Evolutionary conservation across 2,113 vertebrate species (phyloP), one percentile per base, ranked within the genome.

Genomic region (Terrapene triunguis): DNA sequence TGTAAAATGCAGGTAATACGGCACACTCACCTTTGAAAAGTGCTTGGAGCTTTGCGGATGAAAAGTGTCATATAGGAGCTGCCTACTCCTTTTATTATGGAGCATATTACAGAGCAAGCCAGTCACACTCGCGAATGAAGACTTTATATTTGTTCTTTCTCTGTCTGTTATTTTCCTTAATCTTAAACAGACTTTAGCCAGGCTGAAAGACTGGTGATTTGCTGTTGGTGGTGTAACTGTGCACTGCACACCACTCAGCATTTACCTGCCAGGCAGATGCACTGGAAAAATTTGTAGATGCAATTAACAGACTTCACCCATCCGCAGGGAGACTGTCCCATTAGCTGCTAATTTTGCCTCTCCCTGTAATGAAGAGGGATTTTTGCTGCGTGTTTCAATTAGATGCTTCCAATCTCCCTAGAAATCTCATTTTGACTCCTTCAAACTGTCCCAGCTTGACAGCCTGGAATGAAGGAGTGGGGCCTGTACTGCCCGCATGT

Each of bases 301-400:
- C 13, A 4, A 1, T 59, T 5, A n/a, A 27, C 62, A 82, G n/a
- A 10, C 10, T 10, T 54, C 1, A 1, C 42, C 89, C 2, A 0
- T 57, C 95, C 1, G 0, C 0, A 0, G 82, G n/a, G 22, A 24
- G 10, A 8, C 35, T 0, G 0, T 3, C 3, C 1, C 1, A 32
- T 13, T 53, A 19, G 54, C 47, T n/a, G 10, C 21, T 29, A 1
- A 10, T 65, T 86, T 8, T 74, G 25, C 42, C 10, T 82, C 80
- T 53, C 6, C 3, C 44, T 21, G 57, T 59, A 42, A 9, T 48
- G 89, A 32, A 38, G 50, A 65, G 69, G 76, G 44, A 10, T 85
- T 57, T 54, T 50, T 16, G 80, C 80, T 82, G 38, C 0, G 6
- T 47, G 0, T 5, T 62, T 53, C 2, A 0, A 10, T 17, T 62